Evolutionary conservation across 1,140 invertebrate genomes (phyloP), one percentile per base, ranked within the genome.

Genomic region (Eriocheir sinensis): DNA sequence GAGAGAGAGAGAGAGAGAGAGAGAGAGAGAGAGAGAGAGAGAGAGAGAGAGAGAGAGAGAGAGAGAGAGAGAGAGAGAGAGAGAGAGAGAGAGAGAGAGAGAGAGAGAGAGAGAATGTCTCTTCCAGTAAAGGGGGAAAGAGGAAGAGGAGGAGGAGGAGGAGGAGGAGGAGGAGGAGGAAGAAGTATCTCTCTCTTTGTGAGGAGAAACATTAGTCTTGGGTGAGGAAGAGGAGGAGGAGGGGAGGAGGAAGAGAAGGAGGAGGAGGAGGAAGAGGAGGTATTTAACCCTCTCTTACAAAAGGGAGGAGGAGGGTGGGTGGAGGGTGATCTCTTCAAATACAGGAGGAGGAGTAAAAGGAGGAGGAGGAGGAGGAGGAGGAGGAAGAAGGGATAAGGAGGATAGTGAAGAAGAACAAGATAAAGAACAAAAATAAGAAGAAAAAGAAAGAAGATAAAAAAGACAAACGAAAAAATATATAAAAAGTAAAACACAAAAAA

Each of bases 361-460:
- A 72, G 60, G 60, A 72, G 60, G 60, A 72, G 60, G 60, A 72
- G 60, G 60, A 72, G 60, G 60, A 72, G 60, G 60, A 72, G 60
- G 60, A 72, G 60, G 60, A 72, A 48, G 4, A 48, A 48, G 44
- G 44, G 4, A n/a, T n/a, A n/a, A 48, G 44, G 44, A 48, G 15
- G 44, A 48, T 48, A 15, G n/a, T n/a, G 44, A 48, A 48, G 44
- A 15, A 72, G 60, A 72, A 72, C n/a, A 6, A 72, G 60, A 72
- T 72, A 72, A 72, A n/a, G 60, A n/a, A 72, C 21, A 72, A n/a
- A 72, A 53, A 53, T 9, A 53, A 0, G 21, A 21, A 53, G 9
- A 53, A 21, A 53, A 21, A 2, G 9, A 53, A 21, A 53, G 48
- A 53, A 21, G 21, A 21, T 21, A 72, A n/a, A 72, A 53, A 53